Evolutionary conservation across 2,797 vertebrate genomes (phyloP).

Genomic region (Parotocinclus haroldoi): DNA sequence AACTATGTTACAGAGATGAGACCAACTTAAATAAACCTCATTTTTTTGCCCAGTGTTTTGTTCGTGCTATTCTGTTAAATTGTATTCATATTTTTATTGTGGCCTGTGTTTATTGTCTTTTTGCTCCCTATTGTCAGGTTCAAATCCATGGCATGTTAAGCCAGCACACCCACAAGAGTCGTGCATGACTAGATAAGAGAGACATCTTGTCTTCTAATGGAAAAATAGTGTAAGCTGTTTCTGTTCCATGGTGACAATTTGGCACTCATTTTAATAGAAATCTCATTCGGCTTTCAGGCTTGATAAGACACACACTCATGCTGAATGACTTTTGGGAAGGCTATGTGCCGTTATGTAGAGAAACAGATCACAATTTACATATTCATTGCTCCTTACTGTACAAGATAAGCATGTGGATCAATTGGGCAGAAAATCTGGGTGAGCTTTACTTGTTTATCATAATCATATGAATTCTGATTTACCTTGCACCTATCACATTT

Average conservation of each 20-base stretch:
- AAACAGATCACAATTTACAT: constrained; percentile 19
- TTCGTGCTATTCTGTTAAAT: not conserved
- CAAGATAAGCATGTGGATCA: constrained; percentile 1
- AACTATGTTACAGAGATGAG: too few species aligned
- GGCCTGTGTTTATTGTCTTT: too few species aligned
- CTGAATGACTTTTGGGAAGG: constrained; percentile 3
- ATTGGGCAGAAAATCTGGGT: too few species aligned
- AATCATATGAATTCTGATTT: too few species aligned
- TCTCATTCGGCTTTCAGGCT: not conserved
- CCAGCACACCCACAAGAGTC: constrained; percentile 19
- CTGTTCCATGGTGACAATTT: constrained; percentile 25
- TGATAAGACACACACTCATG: too few species aligned
- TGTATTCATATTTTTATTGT: constrained; percentile 13
- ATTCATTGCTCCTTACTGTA: constrained; percentile 10
- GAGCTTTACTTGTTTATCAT: too few species aligned
- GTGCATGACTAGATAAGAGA: constrained; percentile 20
- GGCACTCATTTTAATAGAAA: constrained; percentile 30
- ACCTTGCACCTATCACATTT: too few species aligned
- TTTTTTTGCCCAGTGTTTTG: too few species aligned
- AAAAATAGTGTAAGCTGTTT: constrained; percentile 20
- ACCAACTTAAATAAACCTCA: too few species aligned
- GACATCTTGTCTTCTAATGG: constrained; percentile 32
- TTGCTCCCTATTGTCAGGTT: constrained; percentile 20
- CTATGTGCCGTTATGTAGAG: constrained; percentile 15
- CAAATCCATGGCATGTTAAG: too few species aligned